These are phyloP conservation scores for Coccyzus lansbergi DNA, from an alignment of 2,797 vertebrate genomes.

Conservation along the genomic window DNA sequence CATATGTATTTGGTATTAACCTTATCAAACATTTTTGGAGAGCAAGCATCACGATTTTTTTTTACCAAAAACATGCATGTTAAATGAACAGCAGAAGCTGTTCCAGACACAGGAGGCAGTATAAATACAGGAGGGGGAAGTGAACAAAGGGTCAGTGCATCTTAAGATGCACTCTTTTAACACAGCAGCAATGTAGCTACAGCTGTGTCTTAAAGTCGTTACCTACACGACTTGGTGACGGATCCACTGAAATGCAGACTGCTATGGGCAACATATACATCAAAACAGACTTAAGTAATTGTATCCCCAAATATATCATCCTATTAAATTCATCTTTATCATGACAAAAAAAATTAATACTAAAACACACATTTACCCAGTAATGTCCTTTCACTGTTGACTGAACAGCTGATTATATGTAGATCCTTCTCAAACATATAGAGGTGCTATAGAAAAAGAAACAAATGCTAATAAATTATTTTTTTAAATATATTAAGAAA, in stretches of 20 bases:
- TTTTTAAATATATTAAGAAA: not conserved
- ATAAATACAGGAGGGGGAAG: not conserved
- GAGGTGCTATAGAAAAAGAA: slow-evolving; percentile 82
- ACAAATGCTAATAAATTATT: not conserved
- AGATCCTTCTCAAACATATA: slow-evolving; percentile 94
- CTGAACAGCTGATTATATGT: slow-evolving; percentile 89
- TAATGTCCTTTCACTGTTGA: slow-evolving; percentile 92
- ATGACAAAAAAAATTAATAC: not conserved
- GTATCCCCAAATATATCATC: not conserved
- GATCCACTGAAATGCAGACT: not conserved
- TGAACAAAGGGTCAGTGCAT: not conserved
- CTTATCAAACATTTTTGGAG: not conserved
- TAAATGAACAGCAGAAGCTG: not conserved
- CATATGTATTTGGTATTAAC: not conserved
- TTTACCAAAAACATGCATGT: not conserved
- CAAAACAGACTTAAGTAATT: not conserved
- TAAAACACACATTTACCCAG: slow-evolving; percentile 82
- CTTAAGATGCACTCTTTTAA: not conserved
- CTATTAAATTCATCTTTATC: not conserved
- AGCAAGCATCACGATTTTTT: not conserved
- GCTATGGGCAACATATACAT: not conserved
- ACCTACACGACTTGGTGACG: not conserved
- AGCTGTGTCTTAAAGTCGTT: not conserved
- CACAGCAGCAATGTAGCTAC: not conserved
- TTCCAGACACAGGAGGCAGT: not conserved